Evolutionary conservation across 2,888 invertebrate genomes (phyloP), one percentile per base, ranked within the genome.

Genomic region (Drosophila gaucha): DNA sequence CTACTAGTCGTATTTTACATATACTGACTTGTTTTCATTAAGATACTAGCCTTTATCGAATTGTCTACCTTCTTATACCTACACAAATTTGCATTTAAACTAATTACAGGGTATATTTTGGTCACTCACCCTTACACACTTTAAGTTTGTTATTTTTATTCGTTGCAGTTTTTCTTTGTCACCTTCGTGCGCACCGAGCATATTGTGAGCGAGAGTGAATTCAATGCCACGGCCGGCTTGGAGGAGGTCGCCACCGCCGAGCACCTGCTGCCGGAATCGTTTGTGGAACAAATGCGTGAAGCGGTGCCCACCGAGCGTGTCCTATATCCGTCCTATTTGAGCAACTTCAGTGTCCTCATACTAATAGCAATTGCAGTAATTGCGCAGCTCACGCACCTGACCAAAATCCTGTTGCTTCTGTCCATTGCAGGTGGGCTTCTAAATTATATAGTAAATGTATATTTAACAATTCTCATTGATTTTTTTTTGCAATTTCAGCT

Each of bases 301-400:
- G 79, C 89, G 14, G 76, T 88, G 39, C 80, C 82, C 10, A 49
- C 74, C 2, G 87, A 89, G 31, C 74, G 78, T 56, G 64, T 84
- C 43, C 77, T 84, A 33, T 95, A 95, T 90, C 96, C 96, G 36
- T 95, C 95, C 44, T 96, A 96, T 90, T 94, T 95, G 90, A 94
- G 95, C 73, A 94, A 95, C 90, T 95, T 95, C 89, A 94, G 94
- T 49, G 94, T 95, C 49, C 92, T 96, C 64, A 94, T 95, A 62
- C 90, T 96, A 64, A 93, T 96, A 64, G 94, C 94, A 3, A 93
- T 95, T 46, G 94, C 96, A 20, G 93, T 96, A 80, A 94, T 96
- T 69, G 94, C 95, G 2, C 95, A 95, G 85, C 92, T 96, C 52
- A 94, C 95, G 35, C 95, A 96, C 89, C 91, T 95, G 64, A 93